Conservation (phyloP, 2,797 vertebrate species). For the Brachymystax lenok region DNA sequence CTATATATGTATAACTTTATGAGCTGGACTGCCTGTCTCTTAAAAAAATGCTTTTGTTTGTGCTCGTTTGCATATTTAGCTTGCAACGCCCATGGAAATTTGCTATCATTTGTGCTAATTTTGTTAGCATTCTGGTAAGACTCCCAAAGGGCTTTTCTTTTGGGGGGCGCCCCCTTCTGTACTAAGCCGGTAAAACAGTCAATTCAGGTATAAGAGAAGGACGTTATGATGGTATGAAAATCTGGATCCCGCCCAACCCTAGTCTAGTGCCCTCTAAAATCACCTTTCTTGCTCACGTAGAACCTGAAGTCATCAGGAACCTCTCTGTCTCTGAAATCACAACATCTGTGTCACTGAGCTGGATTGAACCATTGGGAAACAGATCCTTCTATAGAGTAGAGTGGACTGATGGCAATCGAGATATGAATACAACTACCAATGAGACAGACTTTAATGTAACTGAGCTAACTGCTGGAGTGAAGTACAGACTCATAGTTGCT, state of each 20-base stretch:
- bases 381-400: constrained; percentile 19
- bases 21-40: no score
- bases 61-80: no score
- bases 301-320: constrained; percentile 21
- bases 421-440: neutral
- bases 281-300: constrained; percentile 25
- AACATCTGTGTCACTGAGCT: constrained; percentile 38
- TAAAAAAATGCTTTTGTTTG: no score
- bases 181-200: no score
- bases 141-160: no score
- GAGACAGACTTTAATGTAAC: neutral
- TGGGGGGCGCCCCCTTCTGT: neutral
- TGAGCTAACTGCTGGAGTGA: constrained; percentile 4
- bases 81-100: no score
- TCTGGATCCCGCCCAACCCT: no score
- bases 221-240: no score
- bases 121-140: no score
- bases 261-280: no score
- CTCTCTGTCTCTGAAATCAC: neutral
- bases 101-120: constrained; percentile 9
- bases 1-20: no score
- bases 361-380: constrained; percentile 29
- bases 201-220: no score
- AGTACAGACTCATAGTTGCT: neutral
- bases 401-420: neutral